Conservation (phyloP, 2,888 invertebrate genomes). For the Nomada fabriciana region DNA sequence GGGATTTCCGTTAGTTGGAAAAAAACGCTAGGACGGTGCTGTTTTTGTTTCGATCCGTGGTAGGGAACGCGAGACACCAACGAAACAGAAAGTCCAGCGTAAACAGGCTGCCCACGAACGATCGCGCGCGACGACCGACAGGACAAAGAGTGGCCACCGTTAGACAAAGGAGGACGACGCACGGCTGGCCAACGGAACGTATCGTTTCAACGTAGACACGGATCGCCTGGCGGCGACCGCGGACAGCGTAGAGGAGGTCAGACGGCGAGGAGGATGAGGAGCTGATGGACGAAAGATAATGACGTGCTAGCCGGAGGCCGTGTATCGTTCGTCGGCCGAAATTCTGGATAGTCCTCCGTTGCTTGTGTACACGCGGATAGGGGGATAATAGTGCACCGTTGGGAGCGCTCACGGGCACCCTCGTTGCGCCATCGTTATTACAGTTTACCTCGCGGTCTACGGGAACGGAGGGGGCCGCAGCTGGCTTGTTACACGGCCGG, state of each 20-base stretch:
- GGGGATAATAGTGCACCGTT: constrained; percentile 3
- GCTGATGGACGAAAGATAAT: background rate
- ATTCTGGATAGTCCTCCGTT: too few species aligned
- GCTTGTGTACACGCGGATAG: background rate
- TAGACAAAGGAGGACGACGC: constrained; percentile 13
- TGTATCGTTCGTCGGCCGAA: too few species aligned
- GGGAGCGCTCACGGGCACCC: constrained; percentile 16
- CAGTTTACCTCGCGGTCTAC: constrained; percentile 11
- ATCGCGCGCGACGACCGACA: background rate
- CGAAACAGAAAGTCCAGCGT: too few species aligned
- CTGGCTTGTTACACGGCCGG: background rate
- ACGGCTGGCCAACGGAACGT: constrained; percentile 56
- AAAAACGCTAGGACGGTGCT: constrained; percentile 9
- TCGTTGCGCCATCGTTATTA: constrained; percentile 25
- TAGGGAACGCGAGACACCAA: background rate
- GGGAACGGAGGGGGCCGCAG: constrained; percentile 3
- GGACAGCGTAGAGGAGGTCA: background rate
- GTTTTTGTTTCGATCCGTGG: background rate
- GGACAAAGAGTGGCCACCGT: background rate
- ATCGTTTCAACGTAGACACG: constrained; percentile 64
- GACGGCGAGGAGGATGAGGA: constrained; percentile 25
- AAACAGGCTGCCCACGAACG: too few species aligned
- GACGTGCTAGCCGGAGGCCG: too few species aligned
- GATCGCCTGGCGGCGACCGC: background rate
- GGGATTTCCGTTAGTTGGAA: constrained; percentile 58